Conservation (phyloP, 2,113 vertebrate species). For the Tragulus kanchil region DNA sequence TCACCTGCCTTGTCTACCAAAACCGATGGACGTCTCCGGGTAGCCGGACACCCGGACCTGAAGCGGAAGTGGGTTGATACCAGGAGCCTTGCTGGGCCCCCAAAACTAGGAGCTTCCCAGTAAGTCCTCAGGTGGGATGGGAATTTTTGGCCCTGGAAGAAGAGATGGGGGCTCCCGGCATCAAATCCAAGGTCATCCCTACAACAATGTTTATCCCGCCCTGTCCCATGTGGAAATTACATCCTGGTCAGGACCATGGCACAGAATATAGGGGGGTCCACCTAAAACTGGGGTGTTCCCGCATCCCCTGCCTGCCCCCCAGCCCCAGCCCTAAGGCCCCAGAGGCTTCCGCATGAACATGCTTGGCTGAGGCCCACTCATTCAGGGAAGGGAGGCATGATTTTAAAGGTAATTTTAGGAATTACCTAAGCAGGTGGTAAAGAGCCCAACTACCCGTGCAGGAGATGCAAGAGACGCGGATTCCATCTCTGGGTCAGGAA, state of each 20-base stretch:
- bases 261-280: neutral
- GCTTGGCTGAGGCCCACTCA: too few species aligned
- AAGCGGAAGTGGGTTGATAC: neutral
- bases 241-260: neutral
- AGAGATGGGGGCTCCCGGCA: neutral
- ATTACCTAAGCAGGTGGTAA: neutral
- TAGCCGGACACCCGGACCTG: neutral
- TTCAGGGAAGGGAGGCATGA: neutral
- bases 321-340: neutral
- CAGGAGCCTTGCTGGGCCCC: neutral
- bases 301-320: too few species aligned
- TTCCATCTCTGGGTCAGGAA: neutral
- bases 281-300: neutral
- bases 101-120: neutral
- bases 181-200: neutral
- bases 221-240: neutral
- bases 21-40: neutral
- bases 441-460: neutral
- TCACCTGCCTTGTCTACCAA: neutral
- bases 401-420: neutral
- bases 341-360: neutral
- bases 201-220: neutral
- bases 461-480: neutral
- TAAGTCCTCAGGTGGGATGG: neutral
- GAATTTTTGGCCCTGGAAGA: neutral